phyloP scores from a whole-genome alignment of 2,113 vertebrate species.

The cat (Felis catus) region DNA sequence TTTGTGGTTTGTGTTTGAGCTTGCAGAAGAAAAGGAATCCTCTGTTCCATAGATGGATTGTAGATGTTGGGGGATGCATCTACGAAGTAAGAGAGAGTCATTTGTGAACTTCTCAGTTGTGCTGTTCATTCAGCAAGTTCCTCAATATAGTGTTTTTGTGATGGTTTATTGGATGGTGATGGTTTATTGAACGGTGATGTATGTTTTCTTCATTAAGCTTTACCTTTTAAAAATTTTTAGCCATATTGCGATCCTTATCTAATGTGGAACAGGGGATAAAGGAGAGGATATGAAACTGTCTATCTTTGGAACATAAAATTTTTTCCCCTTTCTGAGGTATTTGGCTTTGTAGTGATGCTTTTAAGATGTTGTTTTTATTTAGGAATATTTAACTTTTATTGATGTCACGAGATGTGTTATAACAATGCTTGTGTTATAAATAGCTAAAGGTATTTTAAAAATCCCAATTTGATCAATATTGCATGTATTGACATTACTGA shows the following conservation, averaged over 20 bases:
- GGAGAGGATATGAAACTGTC: background rate
- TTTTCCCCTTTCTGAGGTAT: background rate
- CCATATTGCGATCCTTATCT: background rate
- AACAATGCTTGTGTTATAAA: background rate
- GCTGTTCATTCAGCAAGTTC: background rate
- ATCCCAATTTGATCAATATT: background rate
- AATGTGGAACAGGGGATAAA: background rate
- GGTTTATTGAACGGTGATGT: background rate
- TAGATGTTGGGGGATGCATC: rapidly evolving
- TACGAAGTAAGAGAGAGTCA: background rate
- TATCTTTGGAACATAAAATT: background rate
- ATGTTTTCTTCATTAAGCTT: slow-evolving; percentile 7
- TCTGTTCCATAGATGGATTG: background rate
- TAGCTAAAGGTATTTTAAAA: slow-evolving; percentile 7
- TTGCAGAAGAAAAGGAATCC: background rate
- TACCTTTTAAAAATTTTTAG: background rate
- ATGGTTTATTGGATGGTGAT: background rate
- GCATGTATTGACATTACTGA: background rate
- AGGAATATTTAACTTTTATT: slow-evolving; percentile 16
- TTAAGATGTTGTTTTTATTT: background rate
- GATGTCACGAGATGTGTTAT: background rate
- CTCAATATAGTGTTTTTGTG: background rate
- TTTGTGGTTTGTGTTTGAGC: slow-evolving; percentile 57
- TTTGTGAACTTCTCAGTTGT: background rate
- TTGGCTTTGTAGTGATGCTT: slow-evolving; percentile 9